Percentiles rank a stretch among this genome's conserved stretches.
These are phyloP conservation scores for Ibidorhyncha struthersii DNA, from an alignment of 2,113 vertebrate species.

Conservation along the genomic window DNA sequence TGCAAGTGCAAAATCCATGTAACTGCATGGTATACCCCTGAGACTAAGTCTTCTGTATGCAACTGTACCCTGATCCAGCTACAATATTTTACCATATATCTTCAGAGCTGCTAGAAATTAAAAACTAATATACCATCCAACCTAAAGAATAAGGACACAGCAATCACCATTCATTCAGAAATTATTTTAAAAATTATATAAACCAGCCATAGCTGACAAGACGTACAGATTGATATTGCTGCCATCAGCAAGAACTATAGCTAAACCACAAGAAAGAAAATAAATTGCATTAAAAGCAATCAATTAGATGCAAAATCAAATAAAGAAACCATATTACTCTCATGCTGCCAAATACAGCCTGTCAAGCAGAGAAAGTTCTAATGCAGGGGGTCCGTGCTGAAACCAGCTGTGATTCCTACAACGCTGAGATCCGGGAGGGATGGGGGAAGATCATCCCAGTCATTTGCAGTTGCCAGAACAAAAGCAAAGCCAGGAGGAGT, in stretches of 20 bases:
- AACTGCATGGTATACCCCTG: not conserved
- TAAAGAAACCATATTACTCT: not conserved
- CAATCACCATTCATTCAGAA: not conserved
- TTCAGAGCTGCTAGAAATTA: not conserved
- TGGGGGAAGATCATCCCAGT: not conserved
- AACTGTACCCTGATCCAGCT: not conserved
- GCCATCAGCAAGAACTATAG: conserved; percentile 10
- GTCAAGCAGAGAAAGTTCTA: not conserved
- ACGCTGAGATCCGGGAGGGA: not conserved
- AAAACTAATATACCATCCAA: not conserved
- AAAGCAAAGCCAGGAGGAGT: not conserved
- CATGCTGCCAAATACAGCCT: not conserved
- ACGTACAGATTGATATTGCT: not conserved
- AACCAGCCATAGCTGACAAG: not conserved
- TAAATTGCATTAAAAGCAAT: conserved; percentile 29
- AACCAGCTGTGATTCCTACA: not conserved
- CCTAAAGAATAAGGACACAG: not conserved
- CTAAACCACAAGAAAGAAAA: conserved; percentile 26
- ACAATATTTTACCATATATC: not conserved
- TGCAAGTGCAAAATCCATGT: not conserved
- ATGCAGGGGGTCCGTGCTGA: not conserved
- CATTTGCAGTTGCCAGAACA: not conserved
- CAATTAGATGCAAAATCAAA: not conserved
- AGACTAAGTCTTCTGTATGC: not conserved
- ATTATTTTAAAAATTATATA: not conserved